These are phyloP conservation scores for Agraylea sexmaculata DNA, from an alignment of 1,140 invertebrate genomes.

Conservation along the genomic window DNA sequence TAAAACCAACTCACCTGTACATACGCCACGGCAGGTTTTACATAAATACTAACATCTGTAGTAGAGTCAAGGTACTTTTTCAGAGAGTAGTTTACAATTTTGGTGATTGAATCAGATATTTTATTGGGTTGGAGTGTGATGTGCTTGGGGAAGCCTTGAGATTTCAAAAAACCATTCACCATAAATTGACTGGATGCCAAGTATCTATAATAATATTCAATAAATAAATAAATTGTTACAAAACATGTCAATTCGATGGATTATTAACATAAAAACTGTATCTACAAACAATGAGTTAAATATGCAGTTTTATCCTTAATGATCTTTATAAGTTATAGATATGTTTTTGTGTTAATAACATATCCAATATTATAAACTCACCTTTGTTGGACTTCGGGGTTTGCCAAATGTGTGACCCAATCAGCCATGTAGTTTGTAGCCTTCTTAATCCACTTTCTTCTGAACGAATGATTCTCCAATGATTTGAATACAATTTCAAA, in stretches of 20 bases:
- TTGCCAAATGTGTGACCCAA: slow-evolving; percentile 58
- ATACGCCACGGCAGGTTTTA: slow-evolving; percentile 61
- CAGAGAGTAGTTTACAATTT: slow-evolving; percentile 52
- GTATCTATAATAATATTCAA: slow-evolving; percentile 43
- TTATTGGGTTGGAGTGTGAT: slow-evolving; percentile 55
- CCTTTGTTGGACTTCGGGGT: slow-evolving; percentile 62
- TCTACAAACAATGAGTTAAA: slow-evolving; percentile 3
- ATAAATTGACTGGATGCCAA: slow-evolving; percentile 54
- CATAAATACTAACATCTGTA: slow-evolving; percentile 57
- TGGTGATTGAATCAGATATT: slow-evolving; percentile 53
- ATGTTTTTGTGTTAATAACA: slow-evolving; percentile 4
- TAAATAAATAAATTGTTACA: background rate
- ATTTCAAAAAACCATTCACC: slow-evolving; percentile 61
- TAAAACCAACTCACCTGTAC: slow-evolving; percentile 37
- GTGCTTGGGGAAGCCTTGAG: slow-evolving; percentile 59
- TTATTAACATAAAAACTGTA: slow-evolving; percentile 3
- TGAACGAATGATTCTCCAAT: slow-evolving; percentile 63
- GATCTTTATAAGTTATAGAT: slow-evolving; percentile 2
- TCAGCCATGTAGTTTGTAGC: slow-evolving; percentile 62
- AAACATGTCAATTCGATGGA: background rate
- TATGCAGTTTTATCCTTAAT: background rate
- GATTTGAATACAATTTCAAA: slow-evolving; percentile 60
- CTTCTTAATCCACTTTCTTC: slow-evolving; percentile 63
- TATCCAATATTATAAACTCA: slow-evolving; percentile 27
- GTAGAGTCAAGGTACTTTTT: slow-evolving; percentile 59